These are phyloP conservation scores for Malthinus flaveolus DNA, from an alignment of 2,888 invertebrate species.

Conservation along the genomic window DNA sequence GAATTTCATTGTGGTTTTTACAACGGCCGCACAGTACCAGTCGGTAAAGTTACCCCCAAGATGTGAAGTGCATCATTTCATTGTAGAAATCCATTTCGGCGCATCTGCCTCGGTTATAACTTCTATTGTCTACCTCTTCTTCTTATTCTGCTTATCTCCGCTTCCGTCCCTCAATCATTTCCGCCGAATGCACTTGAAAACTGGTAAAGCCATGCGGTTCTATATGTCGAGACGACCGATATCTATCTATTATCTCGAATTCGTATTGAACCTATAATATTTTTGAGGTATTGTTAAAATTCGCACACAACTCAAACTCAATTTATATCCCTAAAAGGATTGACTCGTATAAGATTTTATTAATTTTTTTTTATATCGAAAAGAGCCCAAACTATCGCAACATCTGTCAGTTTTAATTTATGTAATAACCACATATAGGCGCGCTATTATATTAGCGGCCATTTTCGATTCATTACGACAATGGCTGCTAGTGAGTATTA, in stretches of 20 bases:
- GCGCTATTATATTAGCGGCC: constrained; percentile 22
- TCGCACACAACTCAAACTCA: constrained; percentile 20
- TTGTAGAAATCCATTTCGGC: constrained; percentile 49
- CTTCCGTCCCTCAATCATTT: constrained; percentile 55
- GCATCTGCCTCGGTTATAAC: constrained; percentile 51
- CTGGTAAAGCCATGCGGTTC: constrained; percentile 45
- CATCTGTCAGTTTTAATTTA: constrained; percentile 5
- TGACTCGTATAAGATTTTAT: constrained; percentile 8
- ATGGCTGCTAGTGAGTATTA: constrained; percentile 33
- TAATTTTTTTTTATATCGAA: neutral
- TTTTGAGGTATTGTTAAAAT: constrained; percentile 35
- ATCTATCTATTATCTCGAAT: constrained; percentile 41
- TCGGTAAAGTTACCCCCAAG: constrained; percentile 28
- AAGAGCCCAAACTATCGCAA: neutral
- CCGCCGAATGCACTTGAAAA: constrained; percentile 55
- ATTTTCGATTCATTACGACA: constrained; percentile 32
- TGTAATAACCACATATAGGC: neutral
- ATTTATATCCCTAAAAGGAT: constrained; percentile 24
- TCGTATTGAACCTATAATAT: constrained; percentile 34
- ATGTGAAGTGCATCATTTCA: constrained; percentile 50
- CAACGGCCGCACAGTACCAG: constrained; percentile 34
- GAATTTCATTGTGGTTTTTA: constrained; percentile 36
- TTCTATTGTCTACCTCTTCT: constrained; percentile 54
- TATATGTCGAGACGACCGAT: constrained; percentile 36
- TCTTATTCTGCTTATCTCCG: constrained; percentile 56